Percentiles rank a stretch among this genome's conserved stretches.
Evolutionary conservation across 2,113 vertebrate species (phyloP).

Genomic region (Epinephelus lanceolatus): DNA sequence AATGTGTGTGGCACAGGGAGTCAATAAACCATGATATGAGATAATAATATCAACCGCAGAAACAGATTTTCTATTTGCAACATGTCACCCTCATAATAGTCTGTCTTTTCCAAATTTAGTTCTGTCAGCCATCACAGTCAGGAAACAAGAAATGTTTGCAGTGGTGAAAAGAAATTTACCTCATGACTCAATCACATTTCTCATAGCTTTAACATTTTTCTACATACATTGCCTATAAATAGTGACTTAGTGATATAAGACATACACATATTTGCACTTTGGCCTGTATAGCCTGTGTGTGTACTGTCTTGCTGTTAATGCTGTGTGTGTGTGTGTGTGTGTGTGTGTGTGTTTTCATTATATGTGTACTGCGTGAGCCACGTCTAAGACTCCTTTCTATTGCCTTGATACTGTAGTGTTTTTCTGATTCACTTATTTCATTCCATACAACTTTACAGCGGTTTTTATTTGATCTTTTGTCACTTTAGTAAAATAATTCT

Average conservation of each 20-base stretch:
- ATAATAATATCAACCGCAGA: neutral
- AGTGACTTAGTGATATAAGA: neutral
- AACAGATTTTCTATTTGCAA: neutral
- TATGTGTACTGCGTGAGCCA: neutral
- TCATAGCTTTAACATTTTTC: neutral
- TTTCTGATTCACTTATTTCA: neutral
- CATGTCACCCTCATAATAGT: neutral
- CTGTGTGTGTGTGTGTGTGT: neutral
- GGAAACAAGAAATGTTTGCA: neutral
- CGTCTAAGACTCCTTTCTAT: neutral
- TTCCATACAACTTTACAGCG: neutral
- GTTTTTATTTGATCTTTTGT: neutral
- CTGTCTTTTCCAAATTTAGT: neutral
- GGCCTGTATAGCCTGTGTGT: neutral
- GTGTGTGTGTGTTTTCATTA: neutral
- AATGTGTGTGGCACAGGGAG: neutral
- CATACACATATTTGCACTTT: neutral
- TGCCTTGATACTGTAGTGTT: neutral
- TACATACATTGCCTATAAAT: neutral
- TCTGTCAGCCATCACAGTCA: neutral
- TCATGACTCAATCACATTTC: neutral
- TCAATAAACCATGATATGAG: neutral
- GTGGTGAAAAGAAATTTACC: neutral
- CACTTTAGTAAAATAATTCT: neutral
- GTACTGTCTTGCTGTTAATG: neutral